These are phyloP conservation scores for Andrena chrysosceles DNA, from an alignment of 2,888 invertebrate genomes.

Conservation along the genomic window DNA sequence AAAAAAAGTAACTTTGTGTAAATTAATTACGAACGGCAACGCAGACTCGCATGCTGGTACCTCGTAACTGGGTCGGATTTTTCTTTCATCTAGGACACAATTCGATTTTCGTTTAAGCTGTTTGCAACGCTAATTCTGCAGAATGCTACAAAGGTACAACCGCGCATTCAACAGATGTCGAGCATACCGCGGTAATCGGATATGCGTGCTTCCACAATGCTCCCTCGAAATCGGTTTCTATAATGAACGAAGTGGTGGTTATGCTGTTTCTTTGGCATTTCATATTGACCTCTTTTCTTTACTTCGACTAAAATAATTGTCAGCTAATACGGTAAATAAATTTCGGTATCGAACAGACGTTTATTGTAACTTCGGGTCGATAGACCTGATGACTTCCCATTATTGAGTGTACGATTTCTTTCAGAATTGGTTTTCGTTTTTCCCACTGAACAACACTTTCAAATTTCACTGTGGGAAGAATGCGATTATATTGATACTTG, in stretches of 20 bases:
- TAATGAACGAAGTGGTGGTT: neutral
- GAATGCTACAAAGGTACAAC: constrained; percentile 28
- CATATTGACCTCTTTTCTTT: neutral
- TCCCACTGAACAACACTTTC: too few species aligned
- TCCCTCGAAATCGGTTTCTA: constrained; percentile 8
- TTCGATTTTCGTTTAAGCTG: constrained; percentile 18
- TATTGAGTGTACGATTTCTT: too few species aligned
- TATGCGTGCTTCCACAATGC: constrained; percentile 22
- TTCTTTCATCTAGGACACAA: constrained; percentile 22
- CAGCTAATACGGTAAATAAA: too few species aligned
- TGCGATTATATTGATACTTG: too few species aligned
- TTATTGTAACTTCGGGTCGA: too few species aligned
- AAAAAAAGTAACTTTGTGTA: too few species aligned
- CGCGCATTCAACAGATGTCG: constrained; percentile 14
- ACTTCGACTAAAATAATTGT: neutral
- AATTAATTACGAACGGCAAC: too few species aligned
- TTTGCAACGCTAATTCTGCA: constrained; percentile 24
- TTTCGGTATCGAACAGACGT: too few species aligned
- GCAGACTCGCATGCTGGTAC: neutral
- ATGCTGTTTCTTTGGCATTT: neutral
- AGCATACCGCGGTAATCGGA: constrained; percentile 23
- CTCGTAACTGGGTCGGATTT: neutral
- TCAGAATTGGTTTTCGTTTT: too few species aligned
- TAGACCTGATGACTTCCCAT: too few species aligned
- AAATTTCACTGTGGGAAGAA: too few species aligned